Evolutionary conservation across 2,888 invertebrate genomes (phyloP).

Genomic region (Liodrosophila aerea): DNA sequence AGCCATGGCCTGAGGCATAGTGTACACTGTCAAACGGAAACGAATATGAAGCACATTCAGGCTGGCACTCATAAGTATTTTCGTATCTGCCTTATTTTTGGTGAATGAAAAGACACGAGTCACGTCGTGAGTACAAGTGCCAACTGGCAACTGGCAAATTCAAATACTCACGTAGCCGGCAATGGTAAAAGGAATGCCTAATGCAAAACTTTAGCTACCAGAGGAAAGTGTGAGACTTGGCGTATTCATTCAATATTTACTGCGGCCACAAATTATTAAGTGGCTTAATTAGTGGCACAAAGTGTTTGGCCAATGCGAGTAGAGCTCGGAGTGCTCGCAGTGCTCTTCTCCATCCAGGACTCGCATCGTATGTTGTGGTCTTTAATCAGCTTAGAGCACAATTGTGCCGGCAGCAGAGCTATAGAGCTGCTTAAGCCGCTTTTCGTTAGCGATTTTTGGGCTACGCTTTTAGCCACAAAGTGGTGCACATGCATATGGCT

Average conservation of each 20-base stretch:
- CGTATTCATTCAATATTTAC: slow-evolving; percentile 56
- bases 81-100: no score
- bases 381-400: slow-evolving; percentile 61
- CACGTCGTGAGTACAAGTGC: slow-evolving; percentile 49
- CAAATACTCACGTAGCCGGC: slow-evolving; percentile 48
- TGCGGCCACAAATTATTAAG: slow-evolving; percentile 45
- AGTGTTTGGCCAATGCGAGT: slow-evolving; percentile 70
- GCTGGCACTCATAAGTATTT: slow-evolving; percentile 6
- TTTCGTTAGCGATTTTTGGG: slow-evolving; percentile 15
- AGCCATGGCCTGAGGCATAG: slow-evolving; percentile 6
- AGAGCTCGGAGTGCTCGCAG: slow-evolving; percentile 32
- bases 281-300: slow-evolving; percentile 68
- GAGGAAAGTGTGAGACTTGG: neutral
- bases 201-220: slow-evolving; percentile 48
- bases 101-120: slow-evolving; percentile 32
- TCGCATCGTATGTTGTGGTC: slow-evolving; percentile 20
- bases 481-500: slow-evolving; percentile 15
- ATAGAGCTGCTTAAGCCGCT: slow-evolving; percentile 39
- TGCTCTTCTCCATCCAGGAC: slow-evolving; percentile 6
- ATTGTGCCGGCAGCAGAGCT: slow-evolving; percentile 6
- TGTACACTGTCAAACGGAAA: slow-evolving; percentile 50
- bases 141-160: slow-evolving; percentile 28
- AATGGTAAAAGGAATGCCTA: slow-evolving; percentile 60
- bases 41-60: slow-evolving; percentile 64
- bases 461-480: slow-evolving; percentile 21